A percentile compares a stretch with the other conserved stretches of the same genome.
Conservation (phyloP, 2,797 vertebrate genomes). For the Leuciscus waleckii region DNA sequence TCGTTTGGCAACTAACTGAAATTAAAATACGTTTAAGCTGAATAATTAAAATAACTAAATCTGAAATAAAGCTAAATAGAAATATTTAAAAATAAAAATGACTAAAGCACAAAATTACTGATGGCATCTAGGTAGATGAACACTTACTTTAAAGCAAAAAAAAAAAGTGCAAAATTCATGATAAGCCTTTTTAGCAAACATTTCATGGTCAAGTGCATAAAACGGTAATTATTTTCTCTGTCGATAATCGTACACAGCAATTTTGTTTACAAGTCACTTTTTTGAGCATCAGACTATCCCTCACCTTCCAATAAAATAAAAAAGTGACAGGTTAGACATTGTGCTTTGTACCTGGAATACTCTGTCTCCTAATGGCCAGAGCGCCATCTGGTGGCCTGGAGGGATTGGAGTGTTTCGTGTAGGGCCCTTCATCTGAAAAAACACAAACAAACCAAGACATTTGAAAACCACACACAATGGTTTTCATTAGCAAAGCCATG, state of each 20-base stretch:
- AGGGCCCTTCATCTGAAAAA: conserved; percentile 97
- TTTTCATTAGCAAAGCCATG: not conserved
- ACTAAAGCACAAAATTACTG: not conserved
- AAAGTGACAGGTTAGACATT: conserved; percentile 21
- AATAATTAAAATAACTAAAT: not conserved
- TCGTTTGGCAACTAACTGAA: not conserved
- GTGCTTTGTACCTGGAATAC: conserved; percentile 90
- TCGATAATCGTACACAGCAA: not conserved
- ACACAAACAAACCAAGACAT: conserved; percentile 63
- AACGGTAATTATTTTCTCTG: not conserved
- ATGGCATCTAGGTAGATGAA: not conserved
- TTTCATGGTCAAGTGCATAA: not conserved
- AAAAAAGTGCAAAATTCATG: not conserved
- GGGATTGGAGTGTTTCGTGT: conserved; percentile 94
- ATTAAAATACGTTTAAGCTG: not conserved
- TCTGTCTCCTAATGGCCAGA: conserved; percentile 97
- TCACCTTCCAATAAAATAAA: not conserved
- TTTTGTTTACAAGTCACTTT: not conserved
- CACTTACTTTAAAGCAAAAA: not conserved
- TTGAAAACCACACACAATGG: conserved; percentile 26
- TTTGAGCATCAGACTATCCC: not conserved
- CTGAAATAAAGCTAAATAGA: not conserved
- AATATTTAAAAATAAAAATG: not conserved
- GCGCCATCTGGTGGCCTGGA: conserved; percentile 92
- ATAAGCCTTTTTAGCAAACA: not conserved